phyloP scores from a whole-genome alignment of 2,797 vertebrate genomes.

The Acrocephalus scirpaceus region DNA sequence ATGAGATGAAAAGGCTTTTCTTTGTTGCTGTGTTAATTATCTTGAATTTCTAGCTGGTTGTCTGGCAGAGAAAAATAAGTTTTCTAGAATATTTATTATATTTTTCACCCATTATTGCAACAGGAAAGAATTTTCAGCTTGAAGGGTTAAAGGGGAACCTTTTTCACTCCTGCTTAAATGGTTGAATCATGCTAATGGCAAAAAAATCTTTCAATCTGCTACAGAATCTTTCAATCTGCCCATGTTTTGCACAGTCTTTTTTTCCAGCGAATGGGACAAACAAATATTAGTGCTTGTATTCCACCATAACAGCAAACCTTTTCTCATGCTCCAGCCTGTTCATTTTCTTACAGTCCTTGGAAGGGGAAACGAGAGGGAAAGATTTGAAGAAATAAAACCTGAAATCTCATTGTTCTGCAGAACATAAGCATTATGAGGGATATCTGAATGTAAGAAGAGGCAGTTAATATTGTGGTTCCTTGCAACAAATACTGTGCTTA shows the following conservation, averaged over 20 bases:
- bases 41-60: neutral
- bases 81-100: neutral
- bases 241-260: neutral
- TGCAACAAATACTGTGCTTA: constrained; percentile 40
- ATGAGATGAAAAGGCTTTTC: neutral
- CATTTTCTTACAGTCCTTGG: neutral
- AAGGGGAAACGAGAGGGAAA: neutral
- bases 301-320: neutral
- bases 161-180: neutral
- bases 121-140: neutral
- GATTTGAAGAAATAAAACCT: neutral
- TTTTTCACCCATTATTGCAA: neutral
- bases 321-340: neutral
- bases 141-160: neutral
- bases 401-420: neutral
- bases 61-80: neutral
- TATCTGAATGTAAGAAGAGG: neutral
- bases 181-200: neutral
- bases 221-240: neutral
- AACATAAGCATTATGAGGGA: neutral
- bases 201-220: neutral
- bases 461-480: constrained; percentile 4
- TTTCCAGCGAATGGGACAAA: neutral
- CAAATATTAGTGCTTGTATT: neutral
- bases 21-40: neutral